Evolutionary conservation across 2,113 vertebrate genomes (phyloP).

Genomic region (Garra rufa): DNA sequence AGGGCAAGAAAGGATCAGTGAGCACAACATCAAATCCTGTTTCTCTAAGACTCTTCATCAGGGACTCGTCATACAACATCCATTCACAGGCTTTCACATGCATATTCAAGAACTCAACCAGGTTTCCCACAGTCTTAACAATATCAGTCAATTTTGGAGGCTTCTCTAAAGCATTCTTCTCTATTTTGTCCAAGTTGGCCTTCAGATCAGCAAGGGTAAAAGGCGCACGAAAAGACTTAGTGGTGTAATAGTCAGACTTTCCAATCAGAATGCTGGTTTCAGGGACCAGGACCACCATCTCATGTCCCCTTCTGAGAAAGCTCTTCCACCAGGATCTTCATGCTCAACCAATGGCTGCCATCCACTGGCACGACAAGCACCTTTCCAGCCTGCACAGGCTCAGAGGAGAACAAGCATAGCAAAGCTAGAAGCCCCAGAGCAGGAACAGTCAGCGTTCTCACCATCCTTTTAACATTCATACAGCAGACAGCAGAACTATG

Average conservation of each 20-base stretch:
- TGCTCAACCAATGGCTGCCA: constrained; percentile 89
- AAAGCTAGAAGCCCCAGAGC: constrained; percentile 61
- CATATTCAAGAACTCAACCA: constrained; percentile 63
- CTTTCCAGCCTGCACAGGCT: constrained; percentile 69
- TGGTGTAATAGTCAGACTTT: constrained; percentile 45
- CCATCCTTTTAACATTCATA: constrained; percentile 60
- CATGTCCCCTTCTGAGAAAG: constrained; percentile 76
- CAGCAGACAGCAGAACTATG: not conserved
- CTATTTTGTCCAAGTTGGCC: not conserved
- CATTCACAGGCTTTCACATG: constrained; percentile 66
- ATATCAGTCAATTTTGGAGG: constrained; percentile 36
- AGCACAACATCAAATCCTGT: constrained; percentile 80
- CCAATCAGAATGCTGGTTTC: constrained; percentile 73
- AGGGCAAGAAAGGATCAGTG: constrained; percentile 83
- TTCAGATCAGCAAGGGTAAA: constrained; percentile 67
- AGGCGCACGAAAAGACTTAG: constrained; percentile 70
- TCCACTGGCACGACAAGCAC: constrained; percentile 82
- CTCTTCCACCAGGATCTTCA: constrained; percentile 79
- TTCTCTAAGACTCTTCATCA: constrained; percentile 73
- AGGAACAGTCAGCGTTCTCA: constrained; percentile 52
- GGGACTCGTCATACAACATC: constrained; percentile 71
- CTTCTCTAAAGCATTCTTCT: not conserved
- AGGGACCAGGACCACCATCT: constrained; percentile 78
- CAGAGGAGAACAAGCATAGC: constrained; percentile 63
- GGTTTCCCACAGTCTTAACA: constrained; percentile 46